Percentiles rank a stretch among this genome's conserved stretches.
phyloP scores from a whole-genome alignment of 2,797 vertebrate species.

The Numenius phaeopus region DNA sequence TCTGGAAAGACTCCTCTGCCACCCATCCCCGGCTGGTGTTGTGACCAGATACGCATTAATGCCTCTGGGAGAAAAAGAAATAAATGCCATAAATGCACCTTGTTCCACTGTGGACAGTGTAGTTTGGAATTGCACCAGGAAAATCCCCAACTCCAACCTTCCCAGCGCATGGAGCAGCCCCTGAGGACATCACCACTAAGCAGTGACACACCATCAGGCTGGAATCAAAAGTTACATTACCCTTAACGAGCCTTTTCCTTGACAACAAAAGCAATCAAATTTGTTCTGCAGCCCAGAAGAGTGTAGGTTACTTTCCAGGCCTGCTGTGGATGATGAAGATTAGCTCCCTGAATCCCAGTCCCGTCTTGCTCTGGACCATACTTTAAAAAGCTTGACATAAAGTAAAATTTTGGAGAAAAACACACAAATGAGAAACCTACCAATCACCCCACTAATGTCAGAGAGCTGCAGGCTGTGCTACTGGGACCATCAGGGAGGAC shows the following conservation, averaged over 20 bases:
- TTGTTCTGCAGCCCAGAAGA: neutral
- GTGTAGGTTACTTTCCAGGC: neutral
- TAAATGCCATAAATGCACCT: accelerated
- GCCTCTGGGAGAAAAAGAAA: neutral
- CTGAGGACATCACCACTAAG: neutral
- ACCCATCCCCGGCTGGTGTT: neutral
- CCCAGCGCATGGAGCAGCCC: accelerated
- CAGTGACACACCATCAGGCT: accelerated
- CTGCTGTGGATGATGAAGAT: neutral
- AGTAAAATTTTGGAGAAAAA: neutral
- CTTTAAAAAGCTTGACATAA: neutral
- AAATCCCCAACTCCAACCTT: neutral
- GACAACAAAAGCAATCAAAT: neutral
- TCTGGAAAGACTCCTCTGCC: neutral
- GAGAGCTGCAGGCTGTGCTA: neutral
- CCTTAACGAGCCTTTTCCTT: neutral
- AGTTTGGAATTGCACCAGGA: neutral
- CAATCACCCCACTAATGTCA: neutral
- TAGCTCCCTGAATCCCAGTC: neutral
- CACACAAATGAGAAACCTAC: neutral
- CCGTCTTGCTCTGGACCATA: neutral
- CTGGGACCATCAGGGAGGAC: neutral
- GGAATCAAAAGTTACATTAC: neutral
- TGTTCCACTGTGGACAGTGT: neutral
- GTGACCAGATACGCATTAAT: neutral